A percentile compares a stretch with the other conserved stretches of the same genome.
These are phyloP conservation scores for Nanorana parkeri DNA, from an alignment of 2,113 vertebrate species.

Conservation along the genomic window DNA sequence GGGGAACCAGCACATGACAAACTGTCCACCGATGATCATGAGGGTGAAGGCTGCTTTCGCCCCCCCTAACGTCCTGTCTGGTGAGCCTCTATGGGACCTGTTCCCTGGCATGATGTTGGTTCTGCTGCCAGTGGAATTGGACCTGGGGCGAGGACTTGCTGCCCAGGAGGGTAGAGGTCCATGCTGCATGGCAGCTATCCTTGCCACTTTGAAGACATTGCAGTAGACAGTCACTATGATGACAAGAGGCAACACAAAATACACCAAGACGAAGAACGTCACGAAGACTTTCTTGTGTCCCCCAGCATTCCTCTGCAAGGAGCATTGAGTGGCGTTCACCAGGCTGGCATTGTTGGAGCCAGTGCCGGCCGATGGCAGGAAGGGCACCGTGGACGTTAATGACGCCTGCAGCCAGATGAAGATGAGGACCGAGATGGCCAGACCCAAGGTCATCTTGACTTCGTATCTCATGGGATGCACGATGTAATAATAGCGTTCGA, in stretches of 20 bases:
- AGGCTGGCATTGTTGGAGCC: conserved; percentile 50
- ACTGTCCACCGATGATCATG: conserved; percentile 54
- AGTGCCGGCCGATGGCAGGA: background rate
- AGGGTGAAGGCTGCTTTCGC: conserved; percentile 56
- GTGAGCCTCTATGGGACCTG: conserved; percentile 11
- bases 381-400: conserved; percentile 48
- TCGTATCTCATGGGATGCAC: conserved; percentile 58
- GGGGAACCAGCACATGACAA: conserved; percentile 57
- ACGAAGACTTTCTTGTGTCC: conserved; percentile 54
- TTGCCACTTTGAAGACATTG: conserved; percentile 57
- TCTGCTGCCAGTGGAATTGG: conserved; percentile 49
- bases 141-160: conserved; percentile 40
- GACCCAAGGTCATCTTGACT: conserved; percentile 51
- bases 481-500: conserved; percentile 60
- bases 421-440: conserved; percentile 47
- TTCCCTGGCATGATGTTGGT: conserved; percentile 44
- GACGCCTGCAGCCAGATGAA: conserved; percentile 53
- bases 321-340: conserved; percentile 46
- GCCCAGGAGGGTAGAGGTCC: conserved; percentile 58
- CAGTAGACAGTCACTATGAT: conserved; percentile 56
- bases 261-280: conserved; percentile 46
- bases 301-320: conserved; percentile 52
- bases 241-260: conserved; percentile 49
- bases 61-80: conserved; percentile 37
- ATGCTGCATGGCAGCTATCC: conserved; percentile 56